Conservation (phyloP, 2,113 vertebrate species). For the Pygathrix nemaeus region DNA sequence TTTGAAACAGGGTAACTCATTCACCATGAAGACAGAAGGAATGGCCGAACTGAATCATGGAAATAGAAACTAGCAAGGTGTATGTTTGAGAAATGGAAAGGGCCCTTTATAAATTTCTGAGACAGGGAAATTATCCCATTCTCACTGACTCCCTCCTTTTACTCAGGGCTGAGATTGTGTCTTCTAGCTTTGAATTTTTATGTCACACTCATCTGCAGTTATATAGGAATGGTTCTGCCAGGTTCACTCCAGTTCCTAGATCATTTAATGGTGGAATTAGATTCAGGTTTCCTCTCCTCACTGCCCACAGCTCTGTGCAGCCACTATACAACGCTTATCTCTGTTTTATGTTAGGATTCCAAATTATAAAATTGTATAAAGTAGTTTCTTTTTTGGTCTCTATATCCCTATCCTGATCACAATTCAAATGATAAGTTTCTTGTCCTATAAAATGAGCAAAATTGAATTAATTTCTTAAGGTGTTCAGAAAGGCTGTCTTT, state of each 20-base stretch:
- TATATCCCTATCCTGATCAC: background rate
- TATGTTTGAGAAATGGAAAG: background rate
- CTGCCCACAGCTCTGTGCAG: background rate
- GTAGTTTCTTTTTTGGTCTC: background rate
- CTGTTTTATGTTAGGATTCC: background rate
- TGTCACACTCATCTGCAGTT: background rate
- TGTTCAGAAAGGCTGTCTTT: constrained; percentile 14
- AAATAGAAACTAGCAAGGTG: background rate
- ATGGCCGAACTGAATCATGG: background rate
- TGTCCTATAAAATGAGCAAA: constrained; percentile 26
- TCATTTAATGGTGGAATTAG: background rate
- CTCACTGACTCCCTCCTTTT: background rate
- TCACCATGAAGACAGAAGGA: background rate
- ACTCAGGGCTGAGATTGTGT: background rate
- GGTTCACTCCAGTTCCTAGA: background rate
- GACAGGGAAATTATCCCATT: background rate
- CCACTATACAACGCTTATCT: background rate
- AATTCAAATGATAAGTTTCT: background rate
- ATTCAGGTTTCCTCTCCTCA: background rate
- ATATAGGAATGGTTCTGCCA: accelerated
- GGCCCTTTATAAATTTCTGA: background rate
- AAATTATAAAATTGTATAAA: background rate
- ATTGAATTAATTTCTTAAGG: constrained; percentile 51
- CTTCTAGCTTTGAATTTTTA: background rate
- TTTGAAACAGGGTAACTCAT: background rate